phyloP scores from a whole-genome alignment of 2,797 vertebrate genomes.

The Chloroceryle amazona region DNA sequence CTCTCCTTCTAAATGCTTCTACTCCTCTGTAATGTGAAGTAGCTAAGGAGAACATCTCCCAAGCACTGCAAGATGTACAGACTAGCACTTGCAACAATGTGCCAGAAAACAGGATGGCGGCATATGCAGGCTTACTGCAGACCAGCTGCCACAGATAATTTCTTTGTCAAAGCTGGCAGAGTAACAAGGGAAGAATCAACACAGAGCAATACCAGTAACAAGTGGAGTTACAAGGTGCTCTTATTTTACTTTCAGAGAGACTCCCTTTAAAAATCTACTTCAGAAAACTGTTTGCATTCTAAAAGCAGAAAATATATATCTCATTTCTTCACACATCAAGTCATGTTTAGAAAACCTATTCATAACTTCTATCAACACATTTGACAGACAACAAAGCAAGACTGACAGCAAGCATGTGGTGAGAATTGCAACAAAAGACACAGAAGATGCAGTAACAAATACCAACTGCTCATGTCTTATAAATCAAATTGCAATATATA shows the following conservation, averaged over 20 bases:
- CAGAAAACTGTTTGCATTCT: constrained; percentile 10
- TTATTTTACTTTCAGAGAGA: not conserved
- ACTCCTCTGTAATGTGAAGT: not conserved
- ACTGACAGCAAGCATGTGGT: constrained; percentile 54
- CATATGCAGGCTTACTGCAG: not conserved
- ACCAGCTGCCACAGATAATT: not conserved
- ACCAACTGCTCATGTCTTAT: not conserved
- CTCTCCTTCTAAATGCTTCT: not conserved
- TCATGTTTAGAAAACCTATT: constrained; percentile 56
- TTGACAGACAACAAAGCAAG: constrained; percentile 58
- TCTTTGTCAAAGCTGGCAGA: not conserved
- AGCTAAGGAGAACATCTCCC: not conserved
- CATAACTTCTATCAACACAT: constrained; percentile 47
- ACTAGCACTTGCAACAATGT: not conserved
- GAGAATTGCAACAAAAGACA: constrained; percentile 40
- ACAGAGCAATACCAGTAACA: not conserved
- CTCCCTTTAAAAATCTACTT: not conserved
- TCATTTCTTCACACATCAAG: constrained; percentile 46
- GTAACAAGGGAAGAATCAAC: not conserved
- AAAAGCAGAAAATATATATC: not conserved
- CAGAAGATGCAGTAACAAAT: constrained; percentile 18
- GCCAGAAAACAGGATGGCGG: not conserved
- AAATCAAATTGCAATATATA: not conserved
- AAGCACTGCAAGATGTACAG: not conserved
- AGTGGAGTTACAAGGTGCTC: not conserved